phyloP scores from a whole-genome alignment of 2,888 invertebrate species.

The Morpho helenor region DNA sequence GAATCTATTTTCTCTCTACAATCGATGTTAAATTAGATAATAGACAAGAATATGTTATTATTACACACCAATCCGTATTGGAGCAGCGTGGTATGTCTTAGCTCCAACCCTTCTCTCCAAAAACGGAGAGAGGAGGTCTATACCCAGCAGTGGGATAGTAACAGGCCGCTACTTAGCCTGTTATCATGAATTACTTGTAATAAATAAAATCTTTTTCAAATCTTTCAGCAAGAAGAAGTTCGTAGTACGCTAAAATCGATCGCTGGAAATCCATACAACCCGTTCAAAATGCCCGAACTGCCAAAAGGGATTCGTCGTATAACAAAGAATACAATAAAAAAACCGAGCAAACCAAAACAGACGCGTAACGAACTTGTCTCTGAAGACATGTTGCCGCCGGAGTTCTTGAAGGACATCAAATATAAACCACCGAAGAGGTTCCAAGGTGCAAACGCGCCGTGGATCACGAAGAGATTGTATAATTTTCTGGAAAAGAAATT shows the following conservation, averaged over 20 bases:
- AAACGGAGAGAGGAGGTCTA: too few relatives aligned
- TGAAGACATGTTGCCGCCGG: conserved; percentile 41
- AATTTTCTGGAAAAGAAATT: conserved; percentile 60
- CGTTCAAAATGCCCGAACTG: conserved; percentile 43
- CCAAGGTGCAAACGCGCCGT: conserved; percentile 53
- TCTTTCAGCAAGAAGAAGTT: conserved; percentile 47
- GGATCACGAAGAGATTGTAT: conserved; percentile 64
- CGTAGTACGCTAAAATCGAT: conserved; percentile 40
- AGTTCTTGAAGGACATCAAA: conserved; percentile 53
- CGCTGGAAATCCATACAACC: conserved; percentile 27
- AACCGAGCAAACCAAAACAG: conserved; percentile 30
- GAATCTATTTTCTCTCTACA: too few relatives aligned
- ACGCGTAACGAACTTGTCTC: conserved; percentile 31
- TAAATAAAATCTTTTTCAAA: too few relatives aligned
- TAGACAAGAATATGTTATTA: too few relatives aligned
- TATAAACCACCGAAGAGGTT: conserved; percentile 67
- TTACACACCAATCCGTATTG: too few relatives aligned
- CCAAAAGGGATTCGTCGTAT: conserved; percentile 33
- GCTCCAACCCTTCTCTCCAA: too few relatives aligned
- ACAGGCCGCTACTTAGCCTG: too few relatives aligned
- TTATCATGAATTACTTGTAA: too few relatives aligned
- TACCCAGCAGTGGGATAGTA: too few relatives aligned
- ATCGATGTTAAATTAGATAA: too few relatives aligned
- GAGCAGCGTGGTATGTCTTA: too few relatives aligned
- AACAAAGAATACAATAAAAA: conserved; percentile 26